Conservation (phyloP, 53 echinoderm and acorn worm species). For the Stichopus horrens region DNA sequence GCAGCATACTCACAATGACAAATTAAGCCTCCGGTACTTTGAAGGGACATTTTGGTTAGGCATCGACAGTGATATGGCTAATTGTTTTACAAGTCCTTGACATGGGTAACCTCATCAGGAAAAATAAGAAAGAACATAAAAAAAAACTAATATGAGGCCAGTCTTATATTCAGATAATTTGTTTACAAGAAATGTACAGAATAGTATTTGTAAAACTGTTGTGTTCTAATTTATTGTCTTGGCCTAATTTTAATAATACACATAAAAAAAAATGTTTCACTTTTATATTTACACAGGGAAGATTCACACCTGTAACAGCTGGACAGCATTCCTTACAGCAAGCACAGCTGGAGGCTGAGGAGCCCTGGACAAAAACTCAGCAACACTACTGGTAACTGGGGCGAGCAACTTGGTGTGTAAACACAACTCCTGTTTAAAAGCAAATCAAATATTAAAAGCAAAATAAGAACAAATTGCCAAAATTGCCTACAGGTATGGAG, state of each 20-base stretch:
- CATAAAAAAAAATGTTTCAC: background rate
- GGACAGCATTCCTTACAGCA: slow-evolving; percentile 81
- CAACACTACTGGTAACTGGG: slow-evolving; percentile 66
- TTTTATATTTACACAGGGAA: background rate
- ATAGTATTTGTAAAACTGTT: background rate
- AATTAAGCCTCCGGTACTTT: no score
- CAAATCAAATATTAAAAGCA: background rate
- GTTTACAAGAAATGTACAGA: no score
- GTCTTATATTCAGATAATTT: no score
- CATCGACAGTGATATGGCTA: no score
- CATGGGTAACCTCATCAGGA: no score
- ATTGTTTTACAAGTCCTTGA: no score
- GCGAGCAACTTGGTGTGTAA: slow-evolving; percentile 93
- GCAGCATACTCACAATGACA: no score
- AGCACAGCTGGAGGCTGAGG: slow-evolving; percentile 81
- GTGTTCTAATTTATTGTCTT: background rate
- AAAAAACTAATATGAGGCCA: no score
- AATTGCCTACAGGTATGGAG: background rate
- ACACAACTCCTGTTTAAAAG: slow-evolving; percentile 71
- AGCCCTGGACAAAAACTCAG: slow-evolving; percentile 86
- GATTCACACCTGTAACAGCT: slow-evolving; percentile 76
- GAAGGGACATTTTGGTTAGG: no score
- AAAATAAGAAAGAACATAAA: no score
- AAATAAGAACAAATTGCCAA: background rate
- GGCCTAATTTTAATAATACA: background rate